Percentiles rank a stretch among this genome's conserved stretches.
Evolutionary conservation across 2,888 invertebrate genomes (phyloP).

Genomic region (Tanytarsus gracilentus): DNA sequence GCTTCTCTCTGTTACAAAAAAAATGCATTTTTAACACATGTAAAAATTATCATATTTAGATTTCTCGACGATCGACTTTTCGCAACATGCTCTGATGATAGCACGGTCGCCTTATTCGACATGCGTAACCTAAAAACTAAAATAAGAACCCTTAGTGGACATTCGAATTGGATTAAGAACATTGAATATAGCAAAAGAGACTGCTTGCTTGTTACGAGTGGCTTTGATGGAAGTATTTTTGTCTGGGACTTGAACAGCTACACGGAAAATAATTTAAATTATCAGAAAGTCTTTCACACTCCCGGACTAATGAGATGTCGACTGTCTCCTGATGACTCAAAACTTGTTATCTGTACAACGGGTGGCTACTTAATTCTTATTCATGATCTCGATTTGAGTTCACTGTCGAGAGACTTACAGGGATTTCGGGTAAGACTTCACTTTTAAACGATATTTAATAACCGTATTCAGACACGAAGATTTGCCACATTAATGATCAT

Average conservation of each 20-base stretch:
- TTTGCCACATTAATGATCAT: no score
- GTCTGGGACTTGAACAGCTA: constrained; percentile 89
- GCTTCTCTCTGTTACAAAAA: no score
- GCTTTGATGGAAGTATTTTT: constrained; percentile 86
- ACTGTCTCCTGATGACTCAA: constrained; percentile 73
- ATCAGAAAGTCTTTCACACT: constrained; percentile 77
- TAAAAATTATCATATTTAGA: no score
- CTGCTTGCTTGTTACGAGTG: constrained; percentile 78
- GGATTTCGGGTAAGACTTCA: constrained; percentile 62
- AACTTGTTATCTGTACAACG: constrained; percentile 85
- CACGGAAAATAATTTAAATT: constrained; percentile 66
- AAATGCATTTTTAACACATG: no score
- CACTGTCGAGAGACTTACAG: constrained; percentile 67
- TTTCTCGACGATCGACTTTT: constrained; percentile 80
- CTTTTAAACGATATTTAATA: background rate
- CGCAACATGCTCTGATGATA: constrained; percentile 91
- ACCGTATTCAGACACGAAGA: no score
- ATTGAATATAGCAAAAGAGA: constrained; percentile 83
- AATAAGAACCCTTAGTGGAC: constrained; percentile 70
- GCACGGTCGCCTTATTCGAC: constrained; percentile 88
- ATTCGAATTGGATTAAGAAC: constrained; percentile 94
- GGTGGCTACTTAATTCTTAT: constrained; percentile 83
- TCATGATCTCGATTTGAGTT: constrained; percentile 75
- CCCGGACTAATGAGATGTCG: constrained; percentile 80
- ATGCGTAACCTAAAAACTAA: constrained; percentile 71